Base-by-base conservation (phyloP, 2,888 invertebrate genomes). In the Drosophila nr. fundita region DNA sequence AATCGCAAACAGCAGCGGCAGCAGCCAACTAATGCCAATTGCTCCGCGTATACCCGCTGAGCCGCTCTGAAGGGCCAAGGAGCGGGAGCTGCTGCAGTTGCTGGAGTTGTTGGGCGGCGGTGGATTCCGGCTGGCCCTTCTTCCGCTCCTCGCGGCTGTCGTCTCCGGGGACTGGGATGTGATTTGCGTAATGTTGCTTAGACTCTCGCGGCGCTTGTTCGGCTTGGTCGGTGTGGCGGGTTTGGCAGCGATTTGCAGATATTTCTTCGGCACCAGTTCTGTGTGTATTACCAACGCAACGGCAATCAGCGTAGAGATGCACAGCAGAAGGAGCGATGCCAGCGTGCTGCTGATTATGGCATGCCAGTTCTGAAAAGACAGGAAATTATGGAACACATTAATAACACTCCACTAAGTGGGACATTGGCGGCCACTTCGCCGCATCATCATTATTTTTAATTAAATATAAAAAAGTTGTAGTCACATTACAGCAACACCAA, bases 301-400 rank as follows among this genome's bases (percentile, higher is more conserved):
- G 38, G 93, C 93, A 83, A 93, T 92, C 82, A 93, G 95, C 42
- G 96, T 95, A 10, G 96, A 95, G 91, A 95, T 94, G 24, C 95
- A 95, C 69, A 95, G 93, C 64, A 96, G 93, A 53, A 96, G 93
- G 83, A 95, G 94, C 53, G 95, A 94, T 89, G 96, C 95, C 82
- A 96, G 92, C 65, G 94, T 94, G 80, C 95, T 95, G 83, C 95
- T 94, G 76, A 95, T 94, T 82, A 94, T 93, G 62, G 95, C 94
- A 84, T 94, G 95, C 80, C 94, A 94, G 83, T 94, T 94, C 95
- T 96, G 92, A 61, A 93, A 94, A 61, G 38, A 42, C 63, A 68
- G 71, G 64, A 77, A 83, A 76, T 79, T 77, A 80, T 86, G 80
- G 57, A 57, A 52, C 66, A 53, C 77, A 89, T 84, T 88, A 81